Conservation (phyloP, 2,888 invertebrate genomes). For the Drosophila ezoana region DNA sequence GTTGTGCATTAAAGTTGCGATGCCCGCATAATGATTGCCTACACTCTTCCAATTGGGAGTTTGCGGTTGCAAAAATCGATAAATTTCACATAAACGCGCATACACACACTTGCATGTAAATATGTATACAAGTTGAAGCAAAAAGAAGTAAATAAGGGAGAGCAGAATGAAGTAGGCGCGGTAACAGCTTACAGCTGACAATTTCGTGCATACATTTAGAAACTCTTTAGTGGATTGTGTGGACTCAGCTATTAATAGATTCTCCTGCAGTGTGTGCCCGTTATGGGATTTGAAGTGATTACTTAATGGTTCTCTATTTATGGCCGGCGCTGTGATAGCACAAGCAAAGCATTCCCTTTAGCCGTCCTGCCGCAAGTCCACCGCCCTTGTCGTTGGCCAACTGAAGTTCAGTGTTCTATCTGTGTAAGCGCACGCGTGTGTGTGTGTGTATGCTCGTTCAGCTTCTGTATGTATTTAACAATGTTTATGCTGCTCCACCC, state of each 20-base stretch:
- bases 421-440: slow-evolving; percentile 20
- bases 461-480: slow-evolving; percentile 29
- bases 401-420: slow-evolving; percentile 42
- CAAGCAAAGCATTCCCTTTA: slow-evolving; percentile 16
- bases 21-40: slow-evolving; percentile 31
- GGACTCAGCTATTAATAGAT: slow-evolving; percentile 26
- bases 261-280: slow-evolving; percentile 9
- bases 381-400: slow-evolving; percentile 53
- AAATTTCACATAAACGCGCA: slow-evolving; percentile 53
- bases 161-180: slow-evolving; percentile 44
- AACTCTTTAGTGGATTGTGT: slow-evolving; percentile 6
- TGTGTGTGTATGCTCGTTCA: slow-evolving; percentile 27
- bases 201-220: slow-evolving; percentile 51
- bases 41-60: slow-evolving; percentile 51
- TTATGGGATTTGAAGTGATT: slow-evolving; percentile 24
- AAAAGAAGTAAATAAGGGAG: slow-evolving; percentile 36
- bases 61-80: slow-evolving; percentile 69
- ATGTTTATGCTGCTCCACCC: slow-evolving; percentile 50
- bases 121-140: slow-evolving; percentile 27
- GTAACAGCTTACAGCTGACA: slow-evolving; percentile 50
- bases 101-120: slow-evolving; percentile 29
- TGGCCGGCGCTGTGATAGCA: slow-evolving; percentile 31
- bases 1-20: slow-evolving; percentile 26
- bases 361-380: slow-evolving; percentile 66
- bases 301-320: slow-evolving; percentile 27